Base-by-base conservation (phyloP, 2,113 vertebrate genomes). In the Plecotus auritus region DNA sequence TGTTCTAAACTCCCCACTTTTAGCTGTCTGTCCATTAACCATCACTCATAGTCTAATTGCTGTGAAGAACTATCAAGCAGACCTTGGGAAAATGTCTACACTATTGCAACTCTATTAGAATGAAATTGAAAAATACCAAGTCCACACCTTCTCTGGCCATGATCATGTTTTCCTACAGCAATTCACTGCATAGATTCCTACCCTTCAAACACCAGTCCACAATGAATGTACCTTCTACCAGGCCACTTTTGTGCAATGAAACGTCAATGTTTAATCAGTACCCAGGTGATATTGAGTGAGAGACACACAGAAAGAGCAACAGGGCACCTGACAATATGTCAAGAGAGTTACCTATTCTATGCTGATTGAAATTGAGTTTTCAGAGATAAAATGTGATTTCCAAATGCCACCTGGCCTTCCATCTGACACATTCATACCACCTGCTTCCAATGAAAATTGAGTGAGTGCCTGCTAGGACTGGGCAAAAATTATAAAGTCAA, bases 321-420 rank as follows among this genome's bases (percentile, higher is more conserved):
- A 83, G 32, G 59, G 73, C 13, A 94, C 18, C n/a, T 37, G 45
- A 93, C 69, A 92, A 32, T 85, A 66, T 84, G 40, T 94, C 78
- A 88, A 91, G 89, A 76, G 56, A 86, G 73, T 94, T 88, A 18
- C 73, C 35, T 93, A 47, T 89, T 86, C 88, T 70, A 59, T 74
- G 51, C 35, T 94, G 83, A 91, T 91, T 66, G 83, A 96, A 96
- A 95, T 4, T 76, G 89, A 96, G 81, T 94, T 86, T 84, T 91
- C 88, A 92, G 61, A 91, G 64, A 95, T 88, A 91, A 92, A 94
- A 74, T 93, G 20, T 96, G 90, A 92, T 76, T 89, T 95, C 78
- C 70, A 95, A 89, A 84, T 88, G 83, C 28, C 42, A 91, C 86
- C 32, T 85, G 54, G 40, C 66, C 83, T 96, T 95, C 85, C 45